Evolutionary conservation across 2,113 vertebrate genomes (phyloP), one percentile per base, ranked within the genome.

Genomic region (Oncorhynchus kisutch): DNA sequence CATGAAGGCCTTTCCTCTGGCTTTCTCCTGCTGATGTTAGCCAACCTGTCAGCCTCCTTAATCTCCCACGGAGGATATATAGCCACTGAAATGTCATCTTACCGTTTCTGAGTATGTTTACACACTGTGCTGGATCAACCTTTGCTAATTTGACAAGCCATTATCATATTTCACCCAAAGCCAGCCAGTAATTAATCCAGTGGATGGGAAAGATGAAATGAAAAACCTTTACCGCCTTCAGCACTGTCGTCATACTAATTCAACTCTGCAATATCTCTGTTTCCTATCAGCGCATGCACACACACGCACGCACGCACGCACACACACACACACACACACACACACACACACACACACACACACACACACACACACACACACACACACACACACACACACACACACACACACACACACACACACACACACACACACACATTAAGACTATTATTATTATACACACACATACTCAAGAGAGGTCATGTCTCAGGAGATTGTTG

Each of bases 21-120:
- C 9, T 79, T 65, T 64, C 67, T 74, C 11, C 49, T 25, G 51
- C 60, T 59, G 27, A 48, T 39, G 78, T 51, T 80, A 80, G 75
- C 75, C 70, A 65, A 79, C 74, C 78, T 76, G 78, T 82, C 80
- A 73, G 6, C 27, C 54, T 51, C 76, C 31, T 78, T 73, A 76
- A 79, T 79, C 81, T 79, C 54, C 65, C 66, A 49, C 68, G 34
- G 74, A 71, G 74, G 71, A 78, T 73, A 76, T 59, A 51, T 62
- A 76, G 73, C 73, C 64, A 68, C 73, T 70, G 64, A 81, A 81
- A 81, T 75, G 79, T 81, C 79, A 81, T 76, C 77, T 72, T 82
- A 67, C 73, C 81, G 72, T 82, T 82, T 79, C 57, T 70, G 45
- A 78, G 66, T 73, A 39, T 79, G 82, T 81, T 84, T 84, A 84